These are phyloP conservation scores for Akabosia matsudoensis DNA, from an alignment of 1,140 invertebrate species.

Conservation along the genomic window DNA sequence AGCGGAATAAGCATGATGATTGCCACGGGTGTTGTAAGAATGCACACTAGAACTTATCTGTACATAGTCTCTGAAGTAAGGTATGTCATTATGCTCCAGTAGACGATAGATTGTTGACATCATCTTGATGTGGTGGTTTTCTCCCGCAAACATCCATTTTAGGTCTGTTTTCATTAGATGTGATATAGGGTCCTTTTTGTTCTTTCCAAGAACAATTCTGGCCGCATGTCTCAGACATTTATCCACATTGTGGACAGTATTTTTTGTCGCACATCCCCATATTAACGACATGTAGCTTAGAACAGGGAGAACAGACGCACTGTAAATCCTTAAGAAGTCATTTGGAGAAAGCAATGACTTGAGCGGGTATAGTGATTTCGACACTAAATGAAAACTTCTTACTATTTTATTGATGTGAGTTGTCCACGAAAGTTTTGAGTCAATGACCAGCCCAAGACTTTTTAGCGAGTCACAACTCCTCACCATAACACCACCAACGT, in stretches of 20 bases:
- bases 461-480: neutral
- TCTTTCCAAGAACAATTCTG: neutral
- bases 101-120: too few species aligned
- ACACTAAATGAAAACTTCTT: neutral
- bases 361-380: neutral
- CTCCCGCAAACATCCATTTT: too few species aligned
- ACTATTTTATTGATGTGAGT: neutral
- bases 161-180: too few species aligned
- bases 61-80: too few species aligned
- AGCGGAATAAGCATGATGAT: too few species aligned
- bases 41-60: too few species aligned
- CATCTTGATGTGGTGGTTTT: too few species aligned
- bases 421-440: neutral
- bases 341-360: neutral
- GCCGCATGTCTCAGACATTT: neutral
- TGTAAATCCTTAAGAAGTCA: neutral
- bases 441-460: neutral
- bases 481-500: neutral
- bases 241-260: neutral
- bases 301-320: neutral
- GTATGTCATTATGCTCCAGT: too few species aligned
- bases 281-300: neutral
- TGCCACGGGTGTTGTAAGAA: too few species aligned
- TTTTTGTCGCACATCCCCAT: neutral
- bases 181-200: neutral